These are phyloP conservation scores for Drosophila arizonae DNA, from an alignment of 1,140 invertebrate genomes.

Conservation along the genomic window DNA sequence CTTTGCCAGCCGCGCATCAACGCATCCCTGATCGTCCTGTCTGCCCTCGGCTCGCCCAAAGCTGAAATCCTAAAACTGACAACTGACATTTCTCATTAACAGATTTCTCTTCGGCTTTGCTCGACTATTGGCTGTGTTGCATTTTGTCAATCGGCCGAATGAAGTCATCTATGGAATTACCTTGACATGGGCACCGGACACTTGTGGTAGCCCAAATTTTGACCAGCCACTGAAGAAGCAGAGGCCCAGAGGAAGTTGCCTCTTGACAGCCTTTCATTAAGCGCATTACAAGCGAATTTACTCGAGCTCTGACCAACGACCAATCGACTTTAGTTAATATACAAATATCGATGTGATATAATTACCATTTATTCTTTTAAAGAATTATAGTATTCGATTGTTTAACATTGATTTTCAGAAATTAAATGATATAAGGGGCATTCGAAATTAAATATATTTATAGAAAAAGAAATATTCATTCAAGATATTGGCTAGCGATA, in stretches of 20 bases:
- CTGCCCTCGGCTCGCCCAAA: neutral
- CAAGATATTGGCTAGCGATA: too few relatives aligned
- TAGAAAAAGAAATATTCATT: too few relatives aligned
- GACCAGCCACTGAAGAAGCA: neutral
- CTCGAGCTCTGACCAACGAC: too few relatives aligned
- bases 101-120: constrained; percentile 21
- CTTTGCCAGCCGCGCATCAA: constrained; percentile 55
- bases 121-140: constrained; percentile 60
- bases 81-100: constrained; percentile 80
- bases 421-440: too few relatives aligned
- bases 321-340: neutral
- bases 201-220: neutral
- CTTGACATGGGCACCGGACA: constrained; percentile 47
- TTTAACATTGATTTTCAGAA: neutral
- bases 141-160: constrained; percentile 66
- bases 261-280: neutral
- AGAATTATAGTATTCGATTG: neutral
- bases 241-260: neutral
- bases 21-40: neutral
- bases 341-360: neutral
- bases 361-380: neutral
- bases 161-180: constrained; percentile 57
- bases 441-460: too few relatives aligned
- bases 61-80: constrained; percentile 55
- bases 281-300: neutral